phyloP scores from a whole-genome alignment of 2,888 invertebrate genomes.

The Eustalomyia histrio region DNA sequence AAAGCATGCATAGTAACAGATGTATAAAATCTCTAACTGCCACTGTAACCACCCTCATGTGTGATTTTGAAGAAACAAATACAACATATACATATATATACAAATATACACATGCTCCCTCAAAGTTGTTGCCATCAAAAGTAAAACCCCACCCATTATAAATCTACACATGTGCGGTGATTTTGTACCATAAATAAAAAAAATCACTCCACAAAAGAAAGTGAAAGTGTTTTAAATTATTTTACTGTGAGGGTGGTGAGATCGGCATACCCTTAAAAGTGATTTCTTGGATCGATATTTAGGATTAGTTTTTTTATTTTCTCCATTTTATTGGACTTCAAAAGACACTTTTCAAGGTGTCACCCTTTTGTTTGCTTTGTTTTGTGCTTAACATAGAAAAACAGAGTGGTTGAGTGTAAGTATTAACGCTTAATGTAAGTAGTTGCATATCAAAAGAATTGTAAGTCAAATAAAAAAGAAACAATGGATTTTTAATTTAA shows the following conservation, averaged over 20 bases:
- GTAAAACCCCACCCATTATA: neutral
- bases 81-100: neutral
- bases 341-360: slow-evolving; percentile 52
- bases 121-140: neutral
- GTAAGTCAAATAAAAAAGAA: neutral
- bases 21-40: no score
- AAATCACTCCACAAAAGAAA: neutral
- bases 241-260: no score
- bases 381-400: neutral
- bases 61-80: neutral
- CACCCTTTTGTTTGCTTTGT: slow-evolving; percentile 33
- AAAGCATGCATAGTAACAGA: no score
- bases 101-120: neutral
- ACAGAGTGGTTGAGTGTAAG: neutral
- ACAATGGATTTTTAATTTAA: slow-evolving; percentile 22
- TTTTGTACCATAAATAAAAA: no score
- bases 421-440: neutral
- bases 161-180: neutral
- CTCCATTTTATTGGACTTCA: slow-evolving; percentile 59
- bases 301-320: slow-evolving; percentile 1
- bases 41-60: neutral
- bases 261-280: neutral
- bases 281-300: neutral
- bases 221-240: neutral
- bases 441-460: neutral